phyloP scores from a whole-genome alignment of 1,140 invertebrate genomes.

The Drusus annulatus region DNA sequence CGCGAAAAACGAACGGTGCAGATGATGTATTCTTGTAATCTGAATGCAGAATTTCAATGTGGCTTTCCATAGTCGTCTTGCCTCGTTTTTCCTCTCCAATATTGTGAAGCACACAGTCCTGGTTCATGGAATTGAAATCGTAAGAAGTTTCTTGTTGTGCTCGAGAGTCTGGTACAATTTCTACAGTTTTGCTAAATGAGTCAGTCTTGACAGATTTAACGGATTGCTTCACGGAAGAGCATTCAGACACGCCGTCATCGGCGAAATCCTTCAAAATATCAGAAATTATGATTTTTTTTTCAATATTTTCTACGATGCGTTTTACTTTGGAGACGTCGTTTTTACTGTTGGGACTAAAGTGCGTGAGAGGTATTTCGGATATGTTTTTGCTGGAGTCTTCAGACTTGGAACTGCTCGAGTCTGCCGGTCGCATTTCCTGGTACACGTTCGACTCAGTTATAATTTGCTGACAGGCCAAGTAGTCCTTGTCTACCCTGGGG shows the following conservation, averaged over 20 bases:
- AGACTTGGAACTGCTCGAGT: neutral
- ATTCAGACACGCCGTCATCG: neutral
- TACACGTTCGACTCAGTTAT: neutral
- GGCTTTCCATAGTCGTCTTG: neutral
- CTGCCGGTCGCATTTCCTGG: neutral
- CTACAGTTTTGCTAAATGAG: neutral
- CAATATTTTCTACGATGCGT: constrained; percentile 1
- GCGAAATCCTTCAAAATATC: constrained; percentile 35
- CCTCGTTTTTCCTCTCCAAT: neutral
- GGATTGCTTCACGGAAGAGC: neutral
- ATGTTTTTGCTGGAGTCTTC: neutral
- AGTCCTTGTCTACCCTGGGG: neutral
- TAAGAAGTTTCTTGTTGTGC: constrained; percentile 22
- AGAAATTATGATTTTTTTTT: neutral
- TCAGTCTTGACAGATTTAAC: neutral
- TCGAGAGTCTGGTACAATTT: neutral
- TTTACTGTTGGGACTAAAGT: constrained; percentile 10
- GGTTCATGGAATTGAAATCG: neutral
- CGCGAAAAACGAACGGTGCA: constrained; percentile 22
- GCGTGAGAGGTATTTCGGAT: constrained; percentile 16
- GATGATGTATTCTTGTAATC: neutral
- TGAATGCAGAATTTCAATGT: neutral
- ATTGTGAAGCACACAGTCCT: too few species aligned
- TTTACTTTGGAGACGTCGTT: constrained; percentile 9
- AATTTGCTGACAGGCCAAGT: neutral